Percentiles rank a stretch among this genome's conserved stretches.
Conservation (phyloP, 1,140 invertebrate genomes). For the Orchesella cincta region DNA sequence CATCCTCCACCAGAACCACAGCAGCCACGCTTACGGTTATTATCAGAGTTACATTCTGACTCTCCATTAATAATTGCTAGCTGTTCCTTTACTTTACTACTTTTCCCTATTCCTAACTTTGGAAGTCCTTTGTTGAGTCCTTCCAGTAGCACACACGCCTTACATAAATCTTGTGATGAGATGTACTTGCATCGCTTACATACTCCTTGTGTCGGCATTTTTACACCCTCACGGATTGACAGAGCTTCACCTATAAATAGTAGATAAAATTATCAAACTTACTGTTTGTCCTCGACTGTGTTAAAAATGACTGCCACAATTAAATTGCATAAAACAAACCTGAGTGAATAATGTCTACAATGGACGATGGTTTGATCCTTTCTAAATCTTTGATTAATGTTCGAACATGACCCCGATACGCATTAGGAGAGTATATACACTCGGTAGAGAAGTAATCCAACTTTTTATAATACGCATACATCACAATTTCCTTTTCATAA, state of each 20-base stretch:
- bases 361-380: constrained; percentile 85
- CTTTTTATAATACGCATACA: constrained; percentile 97
- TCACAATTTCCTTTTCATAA: constrained; percentile 99
- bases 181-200: constrained; percentile 91
- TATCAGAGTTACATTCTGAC: neutral
- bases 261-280: too few species aligned
- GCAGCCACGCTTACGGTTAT: neutral
- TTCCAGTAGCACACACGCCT: constrained; percentile 93
- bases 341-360: constrained; percentile 97
- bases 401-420: constrained; percentile 91
- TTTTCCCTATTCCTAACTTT: constrained; percentile 81
- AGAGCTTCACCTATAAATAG: constrained; percentile 76
- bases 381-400: constrained; percentile 95
- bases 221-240: constrained; percentile 75
- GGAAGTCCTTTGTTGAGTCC: constrained; percentile 92
- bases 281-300: neutral
- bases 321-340: constrained; percentile 63
- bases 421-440: constrained; percentile 97
- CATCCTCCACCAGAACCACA: constrained; percentile 30
- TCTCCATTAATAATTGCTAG: constrained; percentile 34
- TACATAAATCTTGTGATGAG: constrained; percentile 93
- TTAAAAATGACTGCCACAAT: neutral
- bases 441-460: constrained; percentile 99
- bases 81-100: constrained; percentile 64
- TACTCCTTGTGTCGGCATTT: constrained; percentile 75